Conservation (phyloP, 2,888 invertebrate genomes). For the Aromia moschata region DNA sequence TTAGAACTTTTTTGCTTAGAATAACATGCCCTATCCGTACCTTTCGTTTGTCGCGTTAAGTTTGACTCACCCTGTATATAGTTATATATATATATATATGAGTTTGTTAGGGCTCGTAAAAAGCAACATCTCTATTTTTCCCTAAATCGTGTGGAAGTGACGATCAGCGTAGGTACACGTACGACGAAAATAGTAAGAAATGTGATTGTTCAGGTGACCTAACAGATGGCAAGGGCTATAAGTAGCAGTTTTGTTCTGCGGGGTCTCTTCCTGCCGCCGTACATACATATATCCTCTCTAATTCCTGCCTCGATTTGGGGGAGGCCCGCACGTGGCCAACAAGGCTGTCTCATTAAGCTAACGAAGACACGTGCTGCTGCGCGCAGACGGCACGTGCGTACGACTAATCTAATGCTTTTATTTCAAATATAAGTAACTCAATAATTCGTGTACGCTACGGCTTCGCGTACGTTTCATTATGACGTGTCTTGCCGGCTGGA, state of each 20-base stretch:
- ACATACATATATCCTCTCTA: too few species aligned
- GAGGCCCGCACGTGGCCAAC: conserved; percentile 53
- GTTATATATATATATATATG: too few species aligned
- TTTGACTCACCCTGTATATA: too few species aligned
- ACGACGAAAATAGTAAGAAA: not conserved
- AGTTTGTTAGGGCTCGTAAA: too few species aligned
- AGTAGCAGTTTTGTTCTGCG: conserved; percentile 24
- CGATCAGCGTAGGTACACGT: not conserved
- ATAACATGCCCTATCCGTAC: too few species aligned
- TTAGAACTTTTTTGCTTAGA: too few species aligned
- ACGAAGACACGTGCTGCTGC: conserved; percentile 57
- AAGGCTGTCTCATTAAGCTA: conserved; percentile 58
- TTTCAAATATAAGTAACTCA: conserved; percentile 45
- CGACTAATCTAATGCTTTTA: conserved; percentile 39
- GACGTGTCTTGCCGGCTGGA: conserved; percentile 19
- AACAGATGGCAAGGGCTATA: conserved; percentile 18
- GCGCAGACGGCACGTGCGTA: conserved; percentile 49
- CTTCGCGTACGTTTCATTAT: conserved; percentile 34
- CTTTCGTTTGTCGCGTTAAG: too few species aligned
- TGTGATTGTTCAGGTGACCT: conserved; percentile 15
- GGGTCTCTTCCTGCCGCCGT: conserved; percentile 18
- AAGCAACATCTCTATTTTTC: too few species aligned
- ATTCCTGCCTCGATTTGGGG: conserved; percentile 42
- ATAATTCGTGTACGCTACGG: conserved; percentile 34
- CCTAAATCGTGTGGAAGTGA: too few species aligned